These are phyloP conservation scores for Sardina pilchardus DNA, from an alignment of 2,113 vertebrate species.

Conservation along the genomic window DNA sequence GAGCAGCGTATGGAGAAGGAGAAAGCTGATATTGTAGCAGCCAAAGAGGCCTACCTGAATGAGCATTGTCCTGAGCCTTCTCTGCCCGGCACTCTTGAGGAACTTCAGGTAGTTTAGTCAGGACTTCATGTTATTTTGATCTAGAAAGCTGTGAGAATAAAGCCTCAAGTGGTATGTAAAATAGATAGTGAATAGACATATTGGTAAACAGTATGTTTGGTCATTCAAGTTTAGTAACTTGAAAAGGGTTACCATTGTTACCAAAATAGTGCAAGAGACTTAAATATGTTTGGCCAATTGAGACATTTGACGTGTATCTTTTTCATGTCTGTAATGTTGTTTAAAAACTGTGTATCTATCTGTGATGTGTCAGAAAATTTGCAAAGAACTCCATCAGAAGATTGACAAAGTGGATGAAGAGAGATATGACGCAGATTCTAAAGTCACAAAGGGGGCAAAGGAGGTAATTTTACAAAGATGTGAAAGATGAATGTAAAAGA, in stretches of 20 bases:
- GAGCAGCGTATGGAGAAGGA: slow-evolving; percentile 74
- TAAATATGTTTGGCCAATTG: neutral
- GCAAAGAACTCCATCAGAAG: slow-evolving; percentile 82
- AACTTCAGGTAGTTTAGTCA: slow-evolving; percentile 75
- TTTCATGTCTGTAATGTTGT: too few species aligned
- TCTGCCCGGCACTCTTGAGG: slow-evolving; percentile 72
- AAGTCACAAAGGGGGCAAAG: slow-evolving; percentile 81
- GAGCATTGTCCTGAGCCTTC: slow-evolving; percentile 73
- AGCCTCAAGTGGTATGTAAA: neutral
- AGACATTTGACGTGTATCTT: neutral
- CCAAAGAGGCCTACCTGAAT: slow-evolving; percentile 74
- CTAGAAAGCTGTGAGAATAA: neutral
- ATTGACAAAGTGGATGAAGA: slow-evolving; percentile 88
- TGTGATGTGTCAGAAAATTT: slow-evolving; percentile 75
- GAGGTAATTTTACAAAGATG: slow-evolving; percentile 74
- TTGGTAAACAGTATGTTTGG: neutral
- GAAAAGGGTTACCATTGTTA: neutral
- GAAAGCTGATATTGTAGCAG: slow-evolving; percentile 60
- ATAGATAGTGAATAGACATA: neutral
- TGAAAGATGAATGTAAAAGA: neutral
- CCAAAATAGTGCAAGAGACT: neutral
- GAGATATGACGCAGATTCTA: slow-evolving; percentile 84
- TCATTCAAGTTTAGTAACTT: neutral
- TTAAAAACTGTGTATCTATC: neutral
- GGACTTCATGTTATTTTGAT: neutral